Evolutionary conservation across 2,113 vertebrate species (phyloP).

Genomic region (Diphyllodes magnificus): DNA sequence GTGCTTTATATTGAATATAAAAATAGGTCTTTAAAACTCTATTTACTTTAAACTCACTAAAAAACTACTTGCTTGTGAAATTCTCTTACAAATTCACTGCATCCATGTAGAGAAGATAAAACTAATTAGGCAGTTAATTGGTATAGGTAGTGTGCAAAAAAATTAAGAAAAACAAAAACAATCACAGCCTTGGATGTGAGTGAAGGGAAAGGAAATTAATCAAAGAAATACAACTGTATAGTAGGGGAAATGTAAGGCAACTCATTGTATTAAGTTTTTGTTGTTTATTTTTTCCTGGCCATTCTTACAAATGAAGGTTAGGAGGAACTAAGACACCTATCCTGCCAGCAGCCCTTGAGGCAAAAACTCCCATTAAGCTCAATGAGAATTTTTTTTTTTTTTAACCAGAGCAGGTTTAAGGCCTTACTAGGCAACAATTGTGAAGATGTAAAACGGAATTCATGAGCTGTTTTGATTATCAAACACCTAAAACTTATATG

Average conservation of each 20-base stretch:
- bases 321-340: constrained; percentile 27
- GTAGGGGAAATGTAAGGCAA: constrained; percentile 56
- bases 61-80: constrained; percentile 85
- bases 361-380: constrained; percentile 51
- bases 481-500: constrained; percentile 38
- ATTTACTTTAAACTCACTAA: constrained; percentile 79
- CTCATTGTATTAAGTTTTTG: constrained; percentile 24
- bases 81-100: constrained; percentile 84
- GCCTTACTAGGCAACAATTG: constrained; percentile 40
- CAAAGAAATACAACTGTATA: constrained; percentile 40
- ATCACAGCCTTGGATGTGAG: constrained; percentile 48
- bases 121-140: constrained; percentile 78
- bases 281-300: constrained; percentile 11
- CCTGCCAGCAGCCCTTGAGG: constrained; percentile 50
- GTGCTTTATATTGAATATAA: constrained; percentile 83
- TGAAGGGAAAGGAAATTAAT: constrained; percentile 18
- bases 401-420: constrained; percentile 57
- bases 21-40: constrained; percentile 85
- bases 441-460: constrained; percentile 34
- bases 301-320: constrained; percentile 37
- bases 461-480: constrained; percentile 20
- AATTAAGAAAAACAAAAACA: constrained; percentile 50
- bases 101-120: constrained; percentile 77
- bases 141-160: constrained; percentile 78
- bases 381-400: constrained; percentile 44